Conservation (phyloP, 2,113 vertebrate species). For the Megalops atlanticus region DNA sequence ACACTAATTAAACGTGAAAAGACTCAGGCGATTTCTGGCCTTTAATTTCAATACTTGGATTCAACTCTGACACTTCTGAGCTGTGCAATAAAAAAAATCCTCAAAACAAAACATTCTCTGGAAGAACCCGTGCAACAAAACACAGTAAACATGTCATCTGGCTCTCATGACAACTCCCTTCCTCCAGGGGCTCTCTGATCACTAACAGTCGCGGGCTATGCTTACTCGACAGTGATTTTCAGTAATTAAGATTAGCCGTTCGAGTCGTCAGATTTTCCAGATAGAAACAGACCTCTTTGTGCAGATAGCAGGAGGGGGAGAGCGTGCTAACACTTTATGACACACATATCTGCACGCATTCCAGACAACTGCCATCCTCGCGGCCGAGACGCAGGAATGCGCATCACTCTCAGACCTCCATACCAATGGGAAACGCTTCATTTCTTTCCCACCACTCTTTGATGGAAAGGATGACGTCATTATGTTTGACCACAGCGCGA, state of each 20-base stretch:
- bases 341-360: neutral
- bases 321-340: neutral
- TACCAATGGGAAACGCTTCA: no score
- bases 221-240: neutral
- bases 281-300: neutral
- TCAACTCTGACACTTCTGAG: slow-evolving; percentile 8
- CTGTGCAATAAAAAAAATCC: neutral
- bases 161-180: slow-evolving; percentile 47
- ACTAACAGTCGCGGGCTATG: slow-evolving; percentile 36
- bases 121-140: neutral
- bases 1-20: neutral
- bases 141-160: slow-evolving; percentile 50
- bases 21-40: neutral
- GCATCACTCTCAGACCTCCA: no score
- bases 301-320: neutral
- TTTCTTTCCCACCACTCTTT: no score
- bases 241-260: neutral
- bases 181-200: slow-evolving; percentile 44
- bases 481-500: no score
- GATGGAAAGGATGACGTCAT: no score
- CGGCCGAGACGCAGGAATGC: no score
- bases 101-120: neutral
- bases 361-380: neutral
- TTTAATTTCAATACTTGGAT: slow-evolving; percentile 1
- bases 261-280: neutral